Evolutionary conservation across 2,113 vertebrate species (phyloP).

Genomic region (Notechis scutatus): DNA sequence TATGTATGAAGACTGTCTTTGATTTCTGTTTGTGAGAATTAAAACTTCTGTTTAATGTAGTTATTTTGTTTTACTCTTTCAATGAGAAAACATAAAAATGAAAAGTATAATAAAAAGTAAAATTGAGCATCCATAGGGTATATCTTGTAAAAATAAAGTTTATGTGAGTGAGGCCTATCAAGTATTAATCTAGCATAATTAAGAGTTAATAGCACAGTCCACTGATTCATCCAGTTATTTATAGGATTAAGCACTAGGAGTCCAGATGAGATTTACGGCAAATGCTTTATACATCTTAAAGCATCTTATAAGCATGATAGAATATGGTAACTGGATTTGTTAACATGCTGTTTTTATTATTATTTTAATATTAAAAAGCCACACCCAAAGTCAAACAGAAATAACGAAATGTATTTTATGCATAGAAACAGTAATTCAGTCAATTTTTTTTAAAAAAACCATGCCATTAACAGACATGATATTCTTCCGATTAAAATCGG

Average conservation of each 20-base stretch:
- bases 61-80: neutral
- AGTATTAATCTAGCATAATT: neutral
- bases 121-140: neutral
- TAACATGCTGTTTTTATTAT: neutral
- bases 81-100: accelerated
- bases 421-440: neutral
- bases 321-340: neutral
- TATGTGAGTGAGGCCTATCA: conserved; percentile 6
- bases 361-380: neutral
- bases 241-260: neutral
- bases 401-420: neutral
- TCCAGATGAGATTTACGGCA: neutral
- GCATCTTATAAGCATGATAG: neutral
- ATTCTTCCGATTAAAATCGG: no score
- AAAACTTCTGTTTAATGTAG: neutral
- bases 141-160: neutral
- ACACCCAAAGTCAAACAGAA: neutral
- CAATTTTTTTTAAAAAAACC: neutral
- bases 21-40: accelerated
- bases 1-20: neutral
- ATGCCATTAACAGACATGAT: no score
- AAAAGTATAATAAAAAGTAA: neutral
- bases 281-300: neutral
- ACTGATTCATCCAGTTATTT: neutral
- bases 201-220: neutral